Base-by-base conservation (phyloP, 2,797 vertebrate genomes). In the Leptatherina wallacei region DNA sequence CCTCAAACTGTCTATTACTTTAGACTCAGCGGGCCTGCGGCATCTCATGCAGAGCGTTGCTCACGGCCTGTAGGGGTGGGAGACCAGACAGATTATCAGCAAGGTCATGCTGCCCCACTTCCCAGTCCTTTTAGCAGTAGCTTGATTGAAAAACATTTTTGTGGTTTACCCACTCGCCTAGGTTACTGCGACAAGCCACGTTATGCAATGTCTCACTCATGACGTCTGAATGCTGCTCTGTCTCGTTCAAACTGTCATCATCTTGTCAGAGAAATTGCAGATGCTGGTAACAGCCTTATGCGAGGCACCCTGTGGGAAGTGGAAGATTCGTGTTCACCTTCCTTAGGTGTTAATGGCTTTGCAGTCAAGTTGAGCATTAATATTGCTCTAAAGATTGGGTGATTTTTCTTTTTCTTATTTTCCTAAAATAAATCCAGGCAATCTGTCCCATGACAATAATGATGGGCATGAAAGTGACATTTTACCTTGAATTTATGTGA, bases 61-160 rank as follows among this genome's bases (percentile, higher is more conserved):
- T 84, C 85, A 75, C 73, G 80, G 80, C 61, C 65, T 75, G 78
- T 33, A 75, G 77, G 68, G 77, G 57, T 66, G 72, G 65, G 40
- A 76, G 75, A 79, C 65, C 85, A 88, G 88, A 89, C 88, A 61
- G 88, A 91, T 87, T 89, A 90, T 75, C 80, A 86, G 78, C 89
- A 92, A 93, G 91, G 92, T 93, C 89, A 84, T 66, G 38, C 66
- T 85, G 92, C 33, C 87, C 92, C 88, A 90, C 81, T 92, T 92
- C 82, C 57, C 42, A 14, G 78, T 65, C 78, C 60, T n/a, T 55
- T 70, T 55, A 55, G 56, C 33, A 75, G 70, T 78, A 77, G 80
- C 80, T 60, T 63, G 71, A n/a, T n/a, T n/a, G n/a, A n/a, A 51
- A 32, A 36, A 44, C 33, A 0, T 72, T 65, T 44, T 13, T 6